Evolutionary conservation across 2,888 invertebrate species (phyloP).

Genomic region (Zelleria hepariella): DNA sequence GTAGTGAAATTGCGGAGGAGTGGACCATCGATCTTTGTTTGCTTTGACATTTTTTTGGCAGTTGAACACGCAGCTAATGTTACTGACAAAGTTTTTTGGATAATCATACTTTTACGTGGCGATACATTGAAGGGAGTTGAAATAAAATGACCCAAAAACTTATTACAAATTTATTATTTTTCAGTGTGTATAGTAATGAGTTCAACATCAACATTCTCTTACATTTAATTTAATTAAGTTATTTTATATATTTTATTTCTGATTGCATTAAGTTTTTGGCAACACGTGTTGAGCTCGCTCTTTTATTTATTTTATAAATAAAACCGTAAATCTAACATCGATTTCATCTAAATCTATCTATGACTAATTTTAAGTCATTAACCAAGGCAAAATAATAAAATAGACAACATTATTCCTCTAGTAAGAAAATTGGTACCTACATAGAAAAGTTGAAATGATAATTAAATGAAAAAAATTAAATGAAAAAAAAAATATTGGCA

Average conservation of each 20-base stretch:
- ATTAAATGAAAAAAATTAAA: no score
- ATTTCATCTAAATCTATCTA: neutral
- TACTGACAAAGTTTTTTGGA: no score
- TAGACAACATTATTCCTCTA: no score
- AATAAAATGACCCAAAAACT: neutral
- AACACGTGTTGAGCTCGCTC: constrained; percentile 46
- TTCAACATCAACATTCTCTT: constrained; percentile 8
- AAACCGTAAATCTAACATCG: neutral
- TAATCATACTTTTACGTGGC: no score
- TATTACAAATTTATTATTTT: neutral
- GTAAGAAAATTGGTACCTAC: no score
- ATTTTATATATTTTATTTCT: constrained; percentile 12
- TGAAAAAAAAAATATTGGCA: no score
- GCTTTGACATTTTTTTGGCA: neutral
- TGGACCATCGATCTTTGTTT: neutral
- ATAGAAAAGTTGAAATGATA: no score
- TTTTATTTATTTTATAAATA: constrained; percentile 12
- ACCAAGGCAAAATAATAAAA: no score
- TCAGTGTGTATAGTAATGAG: constrained; percentile 2
- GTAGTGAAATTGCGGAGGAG: neutral
- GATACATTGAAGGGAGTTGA: neutral
- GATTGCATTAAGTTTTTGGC: constrained; percentile 30
- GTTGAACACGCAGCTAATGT: neutral
- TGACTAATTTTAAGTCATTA: no score
- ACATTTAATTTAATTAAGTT: constrained; percentile 5